phyloP scores from a whole-genome alignment of 2,888 invertebrate genomes.

The Adela reaumurella region DNA sequence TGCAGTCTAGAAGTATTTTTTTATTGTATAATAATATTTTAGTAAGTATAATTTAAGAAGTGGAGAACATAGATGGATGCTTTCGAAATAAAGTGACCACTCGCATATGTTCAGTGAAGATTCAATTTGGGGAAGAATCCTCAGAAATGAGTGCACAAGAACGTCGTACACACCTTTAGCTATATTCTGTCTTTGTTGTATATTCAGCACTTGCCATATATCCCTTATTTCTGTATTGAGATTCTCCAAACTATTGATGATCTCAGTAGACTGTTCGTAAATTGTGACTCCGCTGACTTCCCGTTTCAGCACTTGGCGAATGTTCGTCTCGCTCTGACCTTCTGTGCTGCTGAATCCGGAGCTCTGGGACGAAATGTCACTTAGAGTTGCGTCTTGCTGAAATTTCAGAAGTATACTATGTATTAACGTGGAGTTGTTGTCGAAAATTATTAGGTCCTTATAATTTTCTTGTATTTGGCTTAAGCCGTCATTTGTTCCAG shows the following conservation, averaged over 20 bases:
- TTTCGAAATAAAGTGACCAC: too few relatives aligned
- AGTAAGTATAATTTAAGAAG: too few relatives aligned
- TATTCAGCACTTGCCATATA: slow-evolving; percentile 64
- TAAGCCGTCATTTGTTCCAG: too few relatives aligned
- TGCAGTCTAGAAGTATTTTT: too few relatives aligned
- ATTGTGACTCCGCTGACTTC: slow-evolving; percentile 27
- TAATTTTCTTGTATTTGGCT: too few relatives aligned
- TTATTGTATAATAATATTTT: too few relatives aligned
- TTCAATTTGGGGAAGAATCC: background rate
- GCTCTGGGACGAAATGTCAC: slow-evolving; percentile 62
- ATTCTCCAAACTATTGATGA: slow-evolving; percentile 66
- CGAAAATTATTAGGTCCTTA: too few relatives aligned
- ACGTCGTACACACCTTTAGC: slow-evolving; percentile 27
- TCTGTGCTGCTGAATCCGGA: slow-evolving; percentile 65
- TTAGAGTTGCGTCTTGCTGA: slow-evolving; percentile 56
- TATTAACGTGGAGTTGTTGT: too few relatives aligned
- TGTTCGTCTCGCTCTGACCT: slow-evolving; percentile 54
- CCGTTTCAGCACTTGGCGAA: slow-evolving; percentile 10
- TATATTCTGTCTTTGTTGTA: slow-evolving; percentile 52
- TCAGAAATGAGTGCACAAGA: background rate
- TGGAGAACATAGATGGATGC: too few relatives aligned
- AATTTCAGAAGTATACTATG: too few relatives aligned
- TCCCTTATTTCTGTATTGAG: slow-evolving; percentile 68
- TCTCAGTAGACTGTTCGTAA: slow-evolving; percentile 64
- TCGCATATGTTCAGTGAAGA: too few relatives aligned